These are phyloP conservation scores for Ichneumoninae sp. DNA, from an alignment of 2,888 invertebrate genomes.

Conservation along the genomic window DNA sequence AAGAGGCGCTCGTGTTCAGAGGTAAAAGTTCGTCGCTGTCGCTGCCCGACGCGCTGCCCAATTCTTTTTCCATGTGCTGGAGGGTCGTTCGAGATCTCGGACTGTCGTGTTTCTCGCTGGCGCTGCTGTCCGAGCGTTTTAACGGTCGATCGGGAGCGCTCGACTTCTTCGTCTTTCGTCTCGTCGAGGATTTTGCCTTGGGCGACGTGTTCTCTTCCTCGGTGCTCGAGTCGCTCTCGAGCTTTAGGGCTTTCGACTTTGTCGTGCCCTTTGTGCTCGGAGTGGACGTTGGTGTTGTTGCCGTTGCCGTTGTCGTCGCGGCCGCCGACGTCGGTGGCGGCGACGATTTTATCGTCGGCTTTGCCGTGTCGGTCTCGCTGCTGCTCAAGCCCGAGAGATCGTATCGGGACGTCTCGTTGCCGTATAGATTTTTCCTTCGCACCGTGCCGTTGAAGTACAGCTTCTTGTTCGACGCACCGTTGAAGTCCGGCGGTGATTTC, in stretches of 20 bases:
- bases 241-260: slow-evolving; percentile 73
- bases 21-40: slow-evolving; percentile 93
- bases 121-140: slow-evolving; percentile 82
- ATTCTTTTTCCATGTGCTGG: slow-evolving; percentile 91
- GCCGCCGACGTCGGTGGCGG: slow-evolving; percentile 57
- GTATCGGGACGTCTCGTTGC: slow-evolving; percentile 82
- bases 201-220: slow-evolving; percentile 86
- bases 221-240: slow-evolving; percentile 86
- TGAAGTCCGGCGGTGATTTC: slow-evolving; percentile 87
- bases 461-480: slow-evolving; percentile 89
- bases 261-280: slow-evolving; percentile 61
- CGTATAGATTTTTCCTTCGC: slow-evolving; percentile 88
- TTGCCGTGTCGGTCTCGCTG: slow-evolving; percentile 84
- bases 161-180: slow-evolving; percentile 80
- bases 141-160: slow-evolving; percentile 84
- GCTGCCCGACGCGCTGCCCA: slow-evolving; percentile 89
- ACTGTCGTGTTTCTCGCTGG: slow-evolving; percentile 78
- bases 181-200: slow-evolving; percentile 83
- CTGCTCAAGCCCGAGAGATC: slow-evolving; percentile 86
- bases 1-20: slow-evolving; percentile 83
- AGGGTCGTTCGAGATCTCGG: slow-evolving; percentile 87
- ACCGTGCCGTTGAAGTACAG: slow-evolving; percentile 91
- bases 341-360: slow-evolving; percentile 72
- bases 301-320: slow-evolving; percentile 86
- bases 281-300: slow-evolving; percentile 73